A percentile compares a stretch with the other conserved stretches of the same genome.
Conservation (phyloP, 2,113 vertebrate species). For the Zosterops lateralis region DNA sequence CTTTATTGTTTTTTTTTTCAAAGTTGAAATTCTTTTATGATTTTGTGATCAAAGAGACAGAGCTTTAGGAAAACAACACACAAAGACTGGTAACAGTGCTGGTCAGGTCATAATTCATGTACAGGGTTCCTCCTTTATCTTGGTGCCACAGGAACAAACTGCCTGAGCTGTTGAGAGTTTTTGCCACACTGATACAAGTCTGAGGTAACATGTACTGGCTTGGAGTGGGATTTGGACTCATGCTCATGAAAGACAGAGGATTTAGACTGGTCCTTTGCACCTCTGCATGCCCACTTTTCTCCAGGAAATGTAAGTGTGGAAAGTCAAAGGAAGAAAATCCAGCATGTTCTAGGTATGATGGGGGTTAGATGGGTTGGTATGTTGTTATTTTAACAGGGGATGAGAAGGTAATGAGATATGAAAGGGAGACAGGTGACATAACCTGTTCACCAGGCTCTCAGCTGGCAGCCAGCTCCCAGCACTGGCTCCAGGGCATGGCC, state of each 20-base stretch:
- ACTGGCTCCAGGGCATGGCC: not conserved
- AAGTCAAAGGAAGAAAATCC: not conserved
- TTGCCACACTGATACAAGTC: not conserved
- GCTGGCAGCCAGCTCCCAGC: not conserved
- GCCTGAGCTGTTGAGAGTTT: not conserved
- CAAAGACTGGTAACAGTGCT: not conserved
- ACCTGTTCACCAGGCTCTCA: not conserved
- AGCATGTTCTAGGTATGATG: rapidly evolving
- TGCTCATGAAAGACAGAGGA: not conserved
- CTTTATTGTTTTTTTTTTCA: not conserved
- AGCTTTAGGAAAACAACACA: not conserved
- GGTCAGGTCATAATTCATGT: not conserved
- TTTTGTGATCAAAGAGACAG: not conserved
- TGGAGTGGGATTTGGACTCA: not conserved
- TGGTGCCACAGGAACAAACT: not conserved
- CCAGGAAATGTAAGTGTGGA: not conserved
- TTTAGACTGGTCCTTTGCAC: not conserved
- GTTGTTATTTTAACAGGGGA: not conserved
- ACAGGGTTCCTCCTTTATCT: not conserved
- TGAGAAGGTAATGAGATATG: not conserved
- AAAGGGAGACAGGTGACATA: not conserved
- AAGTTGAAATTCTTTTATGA: not conserved
- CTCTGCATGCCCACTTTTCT: not conserved
- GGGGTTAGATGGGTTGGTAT: not conserved
- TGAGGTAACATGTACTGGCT: not conserved